Percentiles rank a stretch among this genome's conserved stretches.
phyloP scores from a whole-genome alignment of 2,888 invertebrate species.

The Stenchaetothrips biformis region DNA sequence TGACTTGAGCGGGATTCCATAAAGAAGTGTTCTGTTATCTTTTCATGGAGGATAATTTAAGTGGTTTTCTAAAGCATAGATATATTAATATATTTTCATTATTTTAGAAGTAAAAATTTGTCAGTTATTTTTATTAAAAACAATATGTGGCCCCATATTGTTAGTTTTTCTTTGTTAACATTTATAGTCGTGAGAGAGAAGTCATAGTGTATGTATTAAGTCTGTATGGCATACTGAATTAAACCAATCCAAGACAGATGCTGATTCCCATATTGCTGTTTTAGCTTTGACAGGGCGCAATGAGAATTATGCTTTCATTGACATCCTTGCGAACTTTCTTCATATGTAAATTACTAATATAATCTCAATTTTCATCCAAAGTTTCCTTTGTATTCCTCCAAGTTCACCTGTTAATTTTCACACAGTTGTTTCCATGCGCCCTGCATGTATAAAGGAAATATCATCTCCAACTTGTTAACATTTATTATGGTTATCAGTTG shows the following conservation, averaged over 20 bases:
- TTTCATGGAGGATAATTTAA: constrained; percentile 24
- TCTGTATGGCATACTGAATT: constrained; percentile 20
- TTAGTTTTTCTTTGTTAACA: constrained; percentile 24
- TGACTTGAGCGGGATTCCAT: constrained; percentile 21
- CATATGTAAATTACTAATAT: background rate
- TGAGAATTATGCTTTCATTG: constrained; percentile 2
- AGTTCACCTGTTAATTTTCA: constrained; percentile 24
- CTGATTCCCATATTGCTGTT: constrained; percentile 24
- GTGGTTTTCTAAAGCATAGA: constrained; percentile 23
- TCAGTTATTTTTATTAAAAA: constrained; percentile 25
- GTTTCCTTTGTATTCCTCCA: constrained; percentile 10
- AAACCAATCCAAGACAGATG: constrained; percentile 16
- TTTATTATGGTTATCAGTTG: constrained; percentile 19
- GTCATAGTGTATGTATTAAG: constrained; percentile 23
- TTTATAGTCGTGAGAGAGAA: constrained; percentile 25
- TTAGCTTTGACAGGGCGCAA: constrained; percentile 17
- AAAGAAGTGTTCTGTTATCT: constrained; percentile 25
- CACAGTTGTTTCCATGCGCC: constrained; percentile 20
- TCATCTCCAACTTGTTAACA: constrained; percentile 22
- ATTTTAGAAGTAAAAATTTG: constrained; percentile 22
- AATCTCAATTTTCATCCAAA: background rate
- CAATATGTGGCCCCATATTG: constrained; percentile 20
- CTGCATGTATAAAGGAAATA: constrained; percentile 14
- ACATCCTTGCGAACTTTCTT: constrained; percentile 4
- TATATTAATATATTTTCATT: constrained; percentile 25